Conservation (phyloP, 1,140 invertebrate species). For the Planococcus citri region DNA sequence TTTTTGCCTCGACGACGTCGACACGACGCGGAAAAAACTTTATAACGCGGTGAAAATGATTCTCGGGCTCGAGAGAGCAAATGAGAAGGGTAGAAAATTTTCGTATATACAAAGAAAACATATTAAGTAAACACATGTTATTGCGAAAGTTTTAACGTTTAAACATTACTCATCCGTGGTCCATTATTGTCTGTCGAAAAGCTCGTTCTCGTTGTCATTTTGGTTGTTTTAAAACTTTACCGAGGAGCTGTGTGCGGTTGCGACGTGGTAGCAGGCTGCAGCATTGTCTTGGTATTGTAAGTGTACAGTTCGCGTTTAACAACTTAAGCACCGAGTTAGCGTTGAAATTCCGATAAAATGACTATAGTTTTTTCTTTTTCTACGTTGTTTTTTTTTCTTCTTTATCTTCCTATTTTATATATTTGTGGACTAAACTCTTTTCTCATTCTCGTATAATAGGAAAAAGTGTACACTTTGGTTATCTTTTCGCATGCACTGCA, state of each 20-base stretch:
- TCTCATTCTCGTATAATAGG: background rate
- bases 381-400: too few relatives aligned
- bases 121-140: conserved; percentile 4
- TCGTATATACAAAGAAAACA: background rate
- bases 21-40: background rate
- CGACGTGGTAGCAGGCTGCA: too few relatives aligned
- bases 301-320: background rate
- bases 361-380: background rate
- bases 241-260: background rate
- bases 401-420: too few relatives aligned
- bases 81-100: background rate
- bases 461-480: background rate
- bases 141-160: background rate
- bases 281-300: too few relatives aligned
- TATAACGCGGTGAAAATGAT: background rate
- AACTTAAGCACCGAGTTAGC: background rate
- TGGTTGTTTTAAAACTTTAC: background rate
- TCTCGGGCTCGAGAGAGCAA: background rate
- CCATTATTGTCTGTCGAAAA: conserved; percentile 3
- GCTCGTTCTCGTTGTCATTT: background rate
- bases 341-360: background rate
- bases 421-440: too few relatives aligned
- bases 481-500: background rate
- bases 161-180: background rate
- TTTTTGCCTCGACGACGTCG: background rate